These are phyloP conservation scores for Phodopus roborovskii DNA, from an alignment of 2,113 vertebrate species.

Conservation along the genomic window DNA sequence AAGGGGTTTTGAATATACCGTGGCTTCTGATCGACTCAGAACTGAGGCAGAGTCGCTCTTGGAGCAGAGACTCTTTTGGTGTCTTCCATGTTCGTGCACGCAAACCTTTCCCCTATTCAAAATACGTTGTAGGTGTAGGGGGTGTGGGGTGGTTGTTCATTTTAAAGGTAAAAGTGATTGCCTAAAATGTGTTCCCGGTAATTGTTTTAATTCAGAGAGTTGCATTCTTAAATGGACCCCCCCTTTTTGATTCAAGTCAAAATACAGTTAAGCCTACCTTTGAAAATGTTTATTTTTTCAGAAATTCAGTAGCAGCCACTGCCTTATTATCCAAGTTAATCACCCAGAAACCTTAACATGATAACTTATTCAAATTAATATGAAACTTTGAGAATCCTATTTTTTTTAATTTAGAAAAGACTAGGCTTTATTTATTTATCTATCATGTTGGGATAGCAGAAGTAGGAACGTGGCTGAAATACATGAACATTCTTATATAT, in stretches of 20 bases:
- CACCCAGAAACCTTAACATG: constrained; percentile 51
- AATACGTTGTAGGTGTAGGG: not conserved
- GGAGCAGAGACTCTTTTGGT: constrained; percentile 58
- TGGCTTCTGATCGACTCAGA: constrained; percentile 64
- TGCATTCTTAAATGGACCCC: constrained; percentile 53
- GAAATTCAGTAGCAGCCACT: constrained; percentile 28
- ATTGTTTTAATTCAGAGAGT: constrained; percentile 40
- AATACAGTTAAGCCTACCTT: constrained; percentile 57
- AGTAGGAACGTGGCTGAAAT: constrained; percentile 17
- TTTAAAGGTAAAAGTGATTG: constrained; percentile 38
- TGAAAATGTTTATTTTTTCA: constrained; percentile 53
- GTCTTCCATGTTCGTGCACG: not conserved
- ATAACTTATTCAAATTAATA: constrained; percentile 62
- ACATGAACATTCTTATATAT: constrained; percentile 42
- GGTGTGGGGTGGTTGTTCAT: not conserved
- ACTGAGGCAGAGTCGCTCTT: not conserved
- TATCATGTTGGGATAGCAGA: constrained; percentile 14
- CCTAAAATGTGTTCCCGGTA: not conserved
- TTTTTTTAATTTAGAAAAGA: constrained; percentile 65
- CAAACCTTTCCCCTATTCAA: not conserved
- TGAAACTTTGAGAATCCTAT: constrained; percentile 24
- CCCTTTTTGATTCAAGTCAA: constrained; percentile 55
- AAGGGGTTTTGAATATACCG: constrained; percentile 58
- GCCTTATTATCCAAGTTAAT: constrained; percentile 68
- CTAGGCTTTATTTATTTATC: not conserved